Conservation (phyloP, 1,140 invertebrate species). For the Trichonephila clavata region DNA sequence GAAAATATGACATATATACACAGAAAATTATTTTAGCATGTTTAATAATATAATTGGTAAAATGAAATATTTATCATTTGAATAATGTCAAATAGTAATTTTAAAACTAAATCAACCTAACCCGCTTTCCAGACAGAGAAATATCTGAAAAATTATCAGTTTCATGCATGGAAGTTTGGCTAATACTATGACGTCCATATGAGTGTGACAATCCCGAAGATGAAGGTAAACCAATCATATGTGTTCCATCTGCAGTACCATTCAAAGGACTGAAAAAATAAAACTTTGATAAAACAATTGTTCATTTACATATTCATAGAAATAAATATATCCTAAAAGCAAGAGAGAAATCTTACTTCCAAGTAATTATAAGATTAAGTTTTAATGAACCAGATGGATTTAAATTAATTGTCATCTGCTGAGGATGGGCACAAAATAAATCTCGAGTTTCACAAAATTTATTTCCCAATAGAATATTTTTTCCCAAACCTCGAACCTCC, state of each 20-base stretch:
- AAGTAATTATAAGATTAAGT: slow-evolving; percentile 85
- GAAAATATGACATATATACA: too few relatives aligned
- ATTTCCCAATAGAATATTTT: slow-evolving; percentile 83
- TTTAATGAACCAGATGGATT: slow-evolving; percentile 86
- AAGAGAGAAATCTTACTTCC: slow-evolving; percentile 81
- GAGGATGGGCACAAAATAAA: slow-evolving; percentile 85
- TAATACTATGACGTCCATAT: slow-evolving; percentile 54
- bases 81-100: too few relatives aligned
- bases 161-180: slow-evolving; percentile 60
- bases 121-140: slow-evolving; percentile 38
- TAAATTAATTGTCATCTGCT: slow-evolving; percentile 86
- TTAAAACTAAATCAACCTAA: background rate
- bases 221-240: background rate
- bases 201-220: slow-evolving; percentile 10
- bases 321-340: background rate
- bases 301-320: background rate
- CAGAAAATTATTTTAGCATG: too few relatives aligned
- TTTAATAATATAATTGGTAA: too few relatives aligned
- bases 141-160: slow-evolving; percentile 52
- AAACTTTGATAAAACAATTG: background rate
- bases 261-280: slow-evolving; percentile 48
- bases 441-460: slow-evolving; percentile 85
- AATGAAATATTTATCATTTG: too few relatives aligned
- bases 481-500: slow-evolving; percentile 82
- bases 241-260: slow-evolving; percentile 16